These are phyloP conservation scores for Chrysocyon brachyurus DNA, from an alignment of 2,797 vertebrate genomes.

Conservation along the genomic window DNA sequence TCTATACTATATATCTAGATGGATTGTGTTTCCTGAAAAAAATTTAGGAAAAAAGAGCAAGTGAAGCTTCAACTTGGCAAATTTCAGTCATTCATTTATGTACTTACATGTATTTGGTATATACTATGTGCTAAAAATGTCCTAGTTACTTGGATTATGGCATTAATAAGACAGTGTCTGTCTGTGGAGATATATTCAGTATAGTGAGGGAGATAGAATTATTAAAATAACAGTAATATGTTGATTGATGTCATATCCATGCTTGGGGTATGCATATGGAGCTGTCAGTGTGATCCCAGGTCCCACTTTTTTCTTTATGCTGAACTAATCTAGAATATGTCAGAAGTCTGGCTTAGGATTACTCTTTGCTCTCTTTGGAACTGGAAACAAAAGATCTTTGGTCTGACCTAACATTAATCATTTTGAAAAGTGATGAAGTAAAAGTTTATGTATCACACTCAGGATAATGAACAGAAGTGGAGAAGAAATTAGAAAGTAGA, in stretches of 20 bases:
- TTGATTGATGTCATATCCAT: background rate
- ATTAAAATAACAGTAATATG: background rate
- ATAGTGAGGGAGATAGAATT: background rate
- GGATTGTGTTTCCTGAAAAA: constrained; percentile 53
- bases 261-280: background rate
- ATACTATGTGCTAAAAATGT: background rate
- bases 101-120: background rate
- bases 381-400: background rate
- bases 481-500: constrained; percentile 52
- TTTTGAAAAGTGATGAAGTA: constrained; percentile 52
- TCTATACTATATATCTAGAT: background rate
- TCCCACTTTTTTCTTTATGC: background rate
- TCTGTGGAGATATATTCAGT: background rate
- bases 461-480: constrained; percentile 45
- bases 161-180: background rate
- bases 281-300: background rate
- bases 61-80: background rate
- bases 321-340: background rate
- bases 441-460: constrained; percentile 21
- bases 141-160: background rate
- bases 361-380: background rate
- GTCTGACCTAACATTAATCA: background rate
- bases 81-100: constrained; percentile 29
- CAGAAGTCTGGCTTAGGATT: background rate
- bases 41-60: background rate